A percentile compares a stretch with the other conserved stretches of the same genome.
These are phyloP conservation scores for Proisotoma minuta DNA, from an alignment of 2,888 invertebrate genomes.

Conservation along the genomic window DNA sequence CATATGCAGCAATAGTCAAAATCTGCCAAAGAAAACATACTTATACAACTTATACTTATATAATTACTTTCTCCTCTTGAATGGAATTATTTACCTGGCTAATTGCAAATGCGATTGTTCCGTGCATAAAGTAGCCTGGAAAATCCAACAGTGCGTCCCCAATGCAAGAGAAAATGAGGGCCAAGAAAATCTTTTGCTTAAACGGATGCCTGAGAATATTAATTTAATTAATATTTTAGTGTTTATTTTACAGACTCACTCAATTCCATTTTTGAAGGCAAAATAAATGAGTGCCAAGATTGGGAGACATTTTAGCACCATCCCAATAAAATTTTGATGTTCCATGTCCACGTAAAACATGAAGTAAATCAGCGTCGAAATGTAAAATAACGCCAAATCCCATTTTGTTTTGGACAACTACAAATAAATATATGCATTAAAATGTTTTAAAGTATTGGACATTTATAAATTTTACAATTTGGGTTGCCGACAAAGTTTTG, in stretches of 20 bases:
- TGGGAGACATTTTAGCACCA: conserved; percentile 15
- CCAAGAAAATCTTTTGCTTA: conserved; percentile 10
- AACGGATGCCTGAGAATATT: background rate
- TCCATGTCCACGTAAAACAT: conserved; percentile 8
- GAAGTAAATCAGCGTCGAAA: background rate
- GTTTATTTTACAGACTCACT: background rate
- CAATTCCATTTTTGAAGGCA: background rate
- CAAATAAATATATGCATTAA: background rate
- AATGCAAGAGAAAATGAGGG: conserved; percentile 11
- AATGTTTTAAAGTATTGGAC: too few relatives aligned
- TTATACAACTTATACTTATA: background rate
- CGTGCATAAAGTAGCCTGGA: conserved; percentile 19
- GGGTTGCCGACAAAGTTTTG: too few relatives aligned
- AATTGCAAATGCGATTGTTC: conserved; percentile 13
- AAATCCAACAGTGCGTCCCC: conserved; percentile 20
- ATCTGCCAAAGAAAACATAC: background rate
- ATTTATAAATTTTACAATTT: too few relatives aligned
- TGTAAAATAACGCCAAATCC: background rate
- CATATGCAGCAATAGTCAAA: conserved; percentile 6
- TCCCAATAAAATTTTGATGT: conserved; percentile 12
- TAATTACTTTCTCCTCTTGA: too few relatives aligned
- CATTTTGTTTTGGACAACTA: background rate
- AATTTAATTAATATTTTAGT: background rate
- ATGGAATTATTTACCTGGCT: conserved; percentile 15
- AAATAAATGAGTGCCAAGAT: conserved; percentile 8